A percentile compares a stretch with the other conserved stretches of the same genome.
Conservation (phyloP, 2,888 invertebrate species). For the Cartodere bifasciata region DNA sequence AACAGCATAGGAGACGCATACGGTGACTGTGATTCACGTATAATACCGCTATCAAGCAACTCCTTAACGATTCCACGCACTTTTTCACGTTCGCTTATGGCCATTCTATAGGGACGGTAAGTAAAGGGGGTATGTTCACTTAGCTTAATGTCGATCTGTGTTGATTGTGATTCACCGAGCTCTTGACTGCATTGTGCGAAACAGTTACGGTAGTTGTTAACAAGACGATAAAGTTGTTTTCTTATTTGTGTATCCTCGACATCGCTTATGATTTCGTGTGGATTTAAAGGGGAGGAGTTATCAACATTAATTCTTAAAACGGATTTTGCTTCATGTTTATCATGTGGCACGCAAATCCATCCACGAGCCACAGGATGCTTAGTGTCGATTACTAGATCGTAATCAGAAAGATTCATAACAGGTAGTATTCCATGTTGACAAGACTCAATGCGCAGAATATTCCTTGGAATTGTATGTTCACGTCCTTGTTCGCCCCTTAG, state of each 20-base stretch:
- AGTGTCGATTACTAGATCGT: conserved; percentile 7
- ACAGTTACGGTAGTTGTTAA: conserved; percentile 10
- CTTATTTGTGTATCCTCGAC: no score
- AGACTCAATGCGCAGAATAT: conserved; percentile 6
- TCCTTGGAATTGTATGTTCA: conserved; percentile 8
- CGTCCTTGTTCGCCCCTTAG: conserved; percentile 9
- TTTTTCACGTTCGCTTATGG: conserved; percentile 13
- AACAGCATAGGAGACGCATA: conserved; percentile 16
- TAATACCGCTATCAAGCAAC: conserved; percentile 11
- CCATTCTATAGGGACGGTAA: conserved; percentile 17
- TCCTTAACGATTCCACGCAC: conserved; percentile 15
- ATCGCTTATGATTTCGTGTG: no score
- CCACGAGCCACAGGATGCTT: conserved; percentile 12
- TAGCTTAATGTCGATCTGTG: conserved; percentile 12
- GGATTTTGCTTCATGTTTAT: conserved; percentile 3
- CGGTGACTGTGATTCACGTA: conserved; percentile 15
- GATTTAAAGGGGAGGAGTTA: no score
- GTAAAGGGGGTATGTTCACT: conserved; percentile 14
- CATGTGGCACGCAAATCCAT: conserved; percentile 9
- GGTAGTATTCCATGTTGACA: conserved; percentile 9
- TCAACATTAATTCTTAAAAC: not conserved
- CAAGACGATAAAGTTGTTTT: not conserved
- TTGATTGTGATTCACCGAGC: conserved; percentile 15
- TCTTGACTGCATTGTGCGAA: conserved; percentile 13
- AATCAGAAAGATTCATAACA: conserved; percentile 11